phyloP scores from a whole-genome alignment of 1,140 invertebrate genomes.

The Rhopalosiphum padi region DNA sequence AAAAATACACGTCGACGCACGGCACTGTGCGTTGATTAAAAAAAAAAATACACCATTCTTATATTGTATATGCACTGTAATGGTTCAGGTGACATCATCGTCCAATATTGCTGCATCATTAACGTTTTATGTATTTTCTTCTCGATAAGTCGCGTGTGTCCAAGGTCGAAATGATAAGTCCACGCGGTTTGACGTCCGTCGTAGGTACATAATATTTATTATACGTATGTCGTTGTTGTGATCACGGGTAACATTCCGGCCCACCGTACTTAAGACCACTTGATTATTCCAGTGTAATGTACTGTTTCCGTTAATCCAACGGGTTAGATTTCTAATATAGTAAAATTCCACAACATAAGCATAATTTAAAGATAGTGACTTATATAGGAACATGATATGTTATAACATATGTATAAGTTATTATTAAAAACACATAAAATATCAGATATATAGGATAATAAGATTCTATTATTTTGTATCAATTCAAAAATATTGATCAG shows the following conservation, averaged over 20 bases:
- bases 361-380: background rate
- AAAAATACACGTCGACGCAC: background rate
- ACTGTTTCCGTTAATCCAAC: background rate
- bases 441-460: too few relatives aligned
- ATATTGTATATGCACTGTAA: background rate
- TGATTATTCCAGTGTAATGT: background rate
- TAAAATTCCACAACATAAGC: background rate
- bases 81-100: constrained; percentile 29
- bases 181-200: background rate
- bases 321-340: background rate
- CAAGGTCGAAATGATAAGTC: constrained; percentile 23
- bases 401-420: too few relatives aligned
- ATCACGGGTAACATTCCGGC: background rate
- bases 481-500: too few relatives aligned
- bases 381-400: background rate
- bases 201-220: background rate
- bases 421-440: too few relatives aligned
- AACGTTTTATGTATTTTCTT: background rate
- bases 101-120: constrained; percentile 7
- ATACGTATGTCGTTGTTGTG: background rate
- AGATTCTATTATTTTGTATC: too few relatives aligned
- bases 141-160: background rate
- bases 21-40: background rate
- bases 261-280: background rate
- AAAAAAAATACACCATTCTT: background rate